Percentiles rank a stretch among this genome's conserved stretches.
phyloP scores from a whole-genome alignment of 2,888 invertebrate genomes.

The Leptinotarsa rubiginosa region DNA sequence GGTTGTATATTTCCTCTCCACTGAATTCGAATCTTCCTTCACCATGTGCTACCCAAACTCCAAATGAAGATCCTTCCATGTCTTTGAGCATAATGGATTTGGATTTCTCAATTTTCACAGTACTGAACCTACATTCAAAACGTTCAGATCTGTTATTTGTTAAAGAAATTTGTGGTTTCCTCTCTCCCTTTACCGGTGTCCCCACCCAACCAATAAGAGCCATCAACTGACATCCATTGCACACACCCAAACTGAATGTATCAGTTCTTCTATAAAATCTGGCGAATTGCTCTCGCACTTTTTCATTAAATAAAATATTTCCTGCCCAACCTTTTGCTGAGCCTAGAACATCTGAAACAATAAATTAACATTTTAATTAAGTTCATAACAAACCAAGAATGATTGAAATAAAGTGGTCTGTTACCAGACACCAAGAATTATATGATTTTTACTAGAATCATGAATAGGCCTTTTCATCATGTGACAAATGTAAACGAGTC shows the following conservation, averaged over 20 bases:
- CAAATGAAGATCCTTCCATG: slow-evolving; percentile 72
- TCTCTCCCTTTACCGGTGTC: slow-evolving; percentile 59
- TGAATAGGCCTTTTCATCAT: too few relatives aligned
- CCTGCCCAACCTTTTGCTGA: slow-evolving; percentile 99
- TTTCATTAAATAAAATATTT: slow-evolving; percentile 83
- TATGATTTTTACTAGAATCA: too few relatives aligned
- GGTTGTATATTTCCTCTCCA: slow-evolving; percentile 66
- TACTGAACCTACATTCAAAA: slow-evolving; percentile 78
- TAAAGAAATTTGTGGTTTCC: slow-evolving; percentile 75
- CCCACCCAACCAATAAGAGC: slow-evolving; percentile 92
- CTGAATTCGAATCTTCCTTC: slow-evolving; percentile 85
- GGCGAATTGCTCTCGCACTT: slow-evolving; percentile 80
- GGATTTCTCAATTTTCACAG: slow-evolving; percentile 72
- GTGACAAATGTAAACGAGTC: too few relatives aligned
- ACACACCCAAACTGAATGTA: slow-evolving; percentile 97
- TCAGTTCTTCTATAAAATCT: slow-evolving; percentile 79
- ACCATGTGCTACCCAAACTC: slow-evolving; percentile 79
- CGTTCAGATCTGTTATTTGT: slow-evolving; percentile 91
- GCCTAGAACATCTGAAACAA: slow-evolving; percentile 84
- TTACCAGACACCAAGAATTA: too few relatives aligned
- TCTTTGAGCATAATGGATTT: slow-evolving; percentile 87
- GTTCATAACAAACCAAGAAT: background rate
- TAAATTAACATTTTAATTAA: background rate
- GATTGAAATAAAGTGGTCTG: too few relatives aligned
- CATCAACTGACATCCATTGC: slow-evolving; percentile 98